These are phyloP conservation scores for Euplagia quadripunctaria DNA, from an alignment of 2,888 invertebrate species.

Conservation along the genomic window DNA sequence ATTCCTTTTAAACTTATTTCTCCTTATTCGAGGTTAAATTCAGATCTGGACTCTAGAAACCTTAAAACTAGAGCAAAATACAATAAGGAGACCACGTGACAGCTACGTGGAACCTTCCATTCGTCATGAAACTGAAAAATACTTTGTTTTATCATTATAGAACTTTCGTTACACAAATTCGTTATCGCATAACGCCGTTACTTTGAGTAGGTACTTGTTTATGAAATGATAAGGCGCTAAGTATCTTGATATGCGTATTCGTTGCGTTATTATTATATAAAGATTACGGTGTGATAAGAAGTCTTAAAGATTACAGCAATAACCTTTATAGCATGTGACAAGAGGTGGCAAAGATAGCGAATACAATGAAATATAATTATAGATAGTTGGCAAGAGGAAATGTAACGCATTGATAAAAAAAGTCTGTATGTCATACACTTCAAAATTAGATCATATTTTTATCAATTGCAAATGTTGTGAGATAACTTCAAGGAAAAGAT, in stretches of 20 bases:
- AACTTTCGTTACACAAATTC: background rate
- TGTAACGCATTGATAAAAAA: background rate
- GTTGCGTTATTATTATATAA: background rate
- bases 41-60: too few relatives aligned
- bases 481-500: too few relatives aligned
- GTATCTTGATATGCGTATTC: background rate
- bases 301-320: background rate
- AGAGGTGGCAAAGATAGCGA: background rate
- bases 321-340: background rate
- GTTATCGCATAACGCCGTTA: slow-evolving; percentile 8
- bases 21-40: too few relatives aligned
- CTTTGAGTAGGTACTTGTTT: background rate
- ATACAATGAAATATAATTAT: background rate
- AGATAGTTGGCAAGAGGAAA: background rate
- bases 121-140: background rate
- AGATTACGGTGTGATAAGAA: background rate
- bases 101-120: too few relatives aligned
- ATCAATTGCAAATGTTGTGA: too few relatives aligned
- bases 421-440: background rate
- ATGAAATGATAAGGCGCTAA: background rate
- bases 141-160: background rate
- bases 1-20: too few relatives aligned
- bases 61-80: too few relatives aligned
- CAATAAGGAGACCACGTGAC: too few relatives aligned
- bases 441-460: too few relatives aligned